Evolutionary conservation across 2,888 invertebrate species (phyloP), one percentile per base, ranked within the genome.

Genomic region (Elysia crispata): DNA sequence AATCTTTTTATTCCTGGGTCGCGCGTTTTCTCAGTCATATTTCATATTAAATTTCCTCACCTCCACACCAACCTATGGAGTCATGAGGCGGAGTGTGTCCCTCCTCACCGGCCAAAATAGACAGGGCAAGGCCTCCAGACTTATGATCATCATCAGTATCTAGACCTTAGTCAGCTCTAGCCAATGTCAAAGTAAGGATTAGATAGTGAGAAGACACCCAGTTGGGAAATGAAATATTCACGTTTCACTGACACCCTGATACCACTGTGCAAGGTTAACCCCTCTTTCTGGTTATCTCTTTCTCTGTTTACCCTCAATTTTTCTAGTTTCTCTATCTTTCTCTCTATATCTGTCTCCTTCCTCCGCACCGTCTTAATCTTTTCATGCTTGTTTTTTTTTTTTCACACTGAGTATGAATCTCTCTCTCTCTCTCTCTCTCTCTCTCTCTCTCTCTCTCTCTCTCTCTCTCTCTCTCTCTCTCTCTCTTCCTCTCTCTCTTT

Each of bases 391-490:
- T 13, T 73, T 3, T 54, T 50, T 73, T 5, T 50, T 28, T 73
- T 3, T 3, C 54, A 15, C 41, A 1, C n/a, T 18, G 8, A 1
- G 5, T 23, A 31, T 30, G 8, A 15, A 8, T n/a, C n/a, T 20
- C 31, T 11, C n/a, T n/a, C 6, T 30, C 30, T 18, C 15, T 20
- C 33, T 41, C n/a, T 70, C 33, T 23, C n/a, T 70, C 30, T 30
- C 41, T 23, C 33, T 70, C 33, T 41, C 25, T 25, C 25, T 50
- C 13, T 54, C 28, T 73, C 57, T 73, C 50, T 73, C 57, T 54
- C 73, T 73, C 57, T 54, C 23, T 73, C 57, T 73, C 49, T 73
- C 20, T 50, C 28, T 25, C 50, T 54, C 1, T 54, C 6, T 73
- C 1, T 73, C 25, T 30, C n/a, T 70, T 33, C 20, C 70, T 70